Percentiles rank a stretch among this genome's conserved stretches.
These are phyloP conservation scores for Procavia capensis DNA, from an alignment of 2,113 vertebrate genomes.

Conservation along the genomic window DNA sequence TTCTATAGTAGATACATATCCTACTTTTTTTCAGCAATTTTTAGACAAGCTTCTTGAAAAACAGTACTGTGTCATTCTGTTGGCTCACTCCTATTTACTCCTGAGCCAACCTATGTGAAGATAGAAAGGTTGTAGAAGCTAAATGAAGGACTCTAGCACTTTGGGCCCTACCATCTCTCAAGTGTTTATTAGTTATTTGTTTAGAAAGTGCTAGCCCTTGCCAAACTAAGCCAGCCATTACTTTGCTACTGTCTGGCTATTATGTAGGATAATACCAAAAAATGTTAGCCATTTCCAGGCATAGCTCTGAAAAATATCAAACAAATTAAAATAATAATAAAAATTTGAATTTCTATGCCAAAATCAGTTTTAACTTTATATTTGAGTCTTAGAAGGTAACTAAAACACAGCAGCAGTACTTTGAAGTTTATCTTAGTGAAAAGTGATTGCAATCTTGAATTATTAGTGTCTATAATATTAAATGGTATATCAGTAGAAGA, in stretches of 20 bases:
- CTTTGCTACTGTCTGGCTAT: constrained; percentile 1
- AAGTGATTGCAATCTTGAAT: constrained; percentile 28
- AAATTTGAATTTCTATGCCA: constrained; percentile 42
- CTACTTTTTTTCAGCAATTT: constrained; percentile 15
- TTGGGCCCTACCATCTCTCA: constrained; percentile 24
- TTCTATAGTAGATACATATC: constrained; percentile 7
- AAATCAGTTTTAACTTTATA: constrained; percentile 62
- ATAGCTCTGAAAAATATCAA: constrained; percentile 41
- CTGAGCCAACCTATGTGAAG: not conserved
- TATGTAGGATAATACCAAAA: constrained; percentile 18
- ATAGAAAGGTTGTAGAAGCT: constrained; percentile 12
- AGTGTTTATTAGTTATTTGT: constrained; percentile 43
- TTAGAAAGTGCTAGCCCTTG: constrained; percentile 1
- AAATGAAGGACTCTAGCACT: not conserved
- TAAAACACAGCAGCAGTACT: constrained; percentile 45
- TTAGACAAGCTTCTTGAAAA: not conserved
- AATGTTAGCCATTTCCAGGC: not conserved
- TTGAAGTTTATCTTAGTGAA: constrained; percentile 31
- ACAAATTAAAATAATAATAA: constrained; percentile 20
- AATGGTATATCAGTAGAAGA: constrained; percentile 12
- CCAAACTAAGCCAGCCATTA: not conserved
- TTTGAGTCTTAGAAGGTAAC: constrained; percentile 39
- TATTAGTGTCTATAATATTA: not conserved
- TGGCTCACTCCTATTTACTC: constrained; percentile 1
- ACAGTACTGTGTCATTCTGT: not conserved